Evolutionary conservation across 2,113 vertebrate genomes (phyloP).

Genomic region (Oncorhynchus masou): DNA sequence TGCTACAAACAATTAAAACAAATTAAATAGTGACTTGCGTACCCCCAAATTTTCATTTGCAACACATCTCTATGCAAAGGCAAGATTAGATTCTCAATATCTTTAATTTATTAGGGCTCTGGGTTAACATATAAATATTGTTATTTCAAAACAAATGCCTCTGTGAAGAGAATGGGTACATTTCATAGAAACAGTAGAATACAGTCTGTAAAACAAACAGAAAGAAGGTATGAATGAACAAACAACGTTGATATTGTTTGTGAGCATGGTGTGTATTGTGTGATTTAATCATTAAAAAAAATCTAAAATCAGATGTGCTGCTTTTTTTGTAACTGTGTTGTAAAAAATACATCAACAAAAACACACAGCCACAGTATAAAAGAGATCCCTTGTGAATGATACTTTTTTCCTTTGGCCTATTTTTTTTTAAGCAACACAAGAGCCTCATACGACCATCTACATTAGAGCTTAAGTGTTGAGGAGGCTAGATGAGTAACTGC

Average conservation of each 20-base stretch:
- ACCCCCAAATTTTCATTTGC: constrained; percentile 79
- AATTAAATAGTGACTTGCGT: constrained; percentile 93
- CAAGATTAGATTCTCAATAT: constrained; percentile 72
- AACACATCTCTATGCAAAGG: constrained; percentile 76
- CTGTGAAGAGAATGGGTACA: constrained; percentile 72
- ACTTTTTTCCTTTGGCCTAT: constrained; percentile 70
- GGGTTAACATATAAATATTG: constrained; percentile 76
- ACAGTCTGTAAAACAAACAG: constrained; percentile 78
- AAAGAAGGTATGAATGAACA: constrained; percentile 73
- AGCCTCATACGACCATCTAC: background rate
- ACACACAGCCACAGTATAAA: constrained; percentile 65
- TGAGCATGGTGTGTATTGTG: constrained; percentile 53
- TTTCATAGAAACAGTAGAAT: constrained; percentile 83
- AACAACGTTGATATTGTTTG: constrained; percentile 57
- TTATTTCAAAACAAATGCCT: constrained; percentile 68
- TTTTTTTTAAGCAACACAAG: constrained; percentile 48
- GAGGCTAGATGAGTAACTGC: constrained; percentile 39
- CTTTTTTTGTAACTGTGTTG: constrained; percentile 58
- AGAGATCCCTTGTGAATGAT: constrained; percentile 59
- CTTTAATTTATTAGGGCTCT: constrained; percentile 70
- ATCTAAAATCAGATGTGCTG: constrained; percentile 17
- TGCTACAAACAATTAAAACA: constrained; percentile 90
- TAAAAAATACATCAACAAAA: constrained; percentile 30
- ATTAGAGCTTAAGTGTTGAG: background rate
- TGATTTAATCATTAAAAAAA: constrained; percentile 51